These are phyloP conservation scores for Thereva nobilitata DNA, from an alignment of 2,888 invertebrate species.

Conservation along the genomic window DNA sequence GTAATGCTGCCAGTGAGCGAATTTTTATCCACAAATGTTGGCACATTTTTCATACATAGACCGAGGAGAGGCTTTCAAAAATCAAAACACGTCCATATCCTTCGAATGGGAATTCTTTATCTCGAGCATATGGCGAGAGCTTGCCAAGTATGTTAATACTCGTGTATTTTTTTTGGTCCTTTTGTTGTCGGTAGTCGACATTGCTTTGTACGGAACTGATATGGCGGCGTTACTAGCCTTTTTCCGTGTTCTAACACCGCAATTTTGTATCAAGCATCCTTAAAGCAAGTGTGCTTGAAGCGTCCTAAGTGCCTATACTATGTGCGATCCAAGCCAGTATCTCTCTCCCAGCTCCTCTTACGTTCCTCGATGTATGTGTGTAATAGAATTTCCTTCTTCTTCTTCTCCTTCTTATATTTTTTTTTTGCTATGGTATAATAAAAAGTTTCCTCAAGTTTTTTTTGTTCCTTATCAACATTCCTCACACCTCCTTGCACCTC, in stretches of 20 bases:
- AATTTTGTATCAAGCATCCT: slow-evolving; percentile 13
- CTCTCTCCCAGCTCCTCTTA: neutral
- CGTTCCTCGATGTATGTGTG: neutral
- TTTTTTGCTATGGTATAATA: slow-evolving; percentile 4
- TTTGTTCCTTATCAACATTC: slow-evolving; percentile 11
- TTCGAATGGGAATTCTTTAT: slow-evolving; percentile 27
- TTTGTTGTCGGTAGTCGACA: slow-evolving; percentile 15
- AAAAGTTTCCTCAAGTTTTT: slow-evolving; percentile 22
- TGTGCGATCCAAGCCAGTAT: neutral
- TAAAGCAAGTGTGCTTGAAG: neutral
- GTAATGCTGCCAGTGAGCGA: neutral
- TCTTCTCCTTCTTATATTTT: no score
- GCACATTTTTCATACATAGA: slow-evolving; percentile 16
- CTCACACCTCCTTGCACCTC: neutral
- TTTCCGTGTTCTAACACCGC: slow-evolving; percentile 15
- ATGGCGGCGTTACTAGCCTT: slow-evolving; percentile 22
- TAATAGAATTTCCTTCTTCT: slow-evolving; percentile 8
- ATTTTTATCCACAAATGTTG: slow-evolving; percentile 24
- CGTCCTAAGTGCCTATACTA: slow-evolving; percentile 11
- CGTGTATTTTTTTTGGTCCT: slow-evolving; percentile 1
- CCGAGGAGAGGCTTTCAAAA: slow-evolving; percentile 14
- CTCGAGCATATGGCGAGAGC: slow-evolving; percentile 26
- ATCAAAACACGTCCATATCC: slow-evolving; percentile 34
- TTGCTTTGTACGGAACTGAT: slow-evolving; percentile 7
- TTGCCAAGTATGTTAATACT: slow-evolving; percentile 30